These are phyloP conservation scores for Lasiommata megera DNA, from an alignment of 2,888 invertebrate genomes.

Conservation along the genomic window DNA sequence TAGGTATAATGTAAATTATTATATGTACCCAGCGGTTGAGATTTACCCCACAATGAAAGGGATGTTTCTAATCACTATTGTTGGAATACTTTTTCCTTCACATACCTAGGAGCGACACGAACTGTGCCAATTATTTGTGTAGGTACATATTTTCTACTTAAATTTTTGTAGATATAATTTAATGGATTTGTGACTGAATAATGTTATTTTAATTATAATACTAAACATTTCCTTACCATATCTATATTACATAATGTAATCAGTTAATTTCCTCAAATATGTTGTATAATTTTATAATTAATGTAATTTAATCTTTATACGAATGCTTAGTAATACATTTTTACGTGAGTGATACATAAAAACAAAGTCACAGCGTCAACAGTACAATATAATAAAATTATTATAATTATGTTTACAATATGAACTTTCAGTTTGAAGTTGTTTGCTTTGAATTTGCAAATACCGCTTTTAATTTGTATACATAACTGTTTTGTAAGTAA, in stretches of 20 bases:
- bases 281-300: constrained; percentile 4
- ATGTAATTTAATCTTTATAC: not conserved
- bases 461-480: constrained; percentile 71
- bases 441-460: constrained; percentile 56
- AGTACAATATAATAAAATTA: constrained; percentile 37
- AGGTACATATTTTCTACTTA: constrained; percentile 21
- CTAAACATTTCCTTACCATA: constrained; percentile 3
- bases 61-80: constrained; percentile 9
- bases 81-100: constrained; percentile 25
- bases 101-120: constrained; percentile 27
- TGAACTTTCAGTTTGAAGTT: constrained; percentile 43
- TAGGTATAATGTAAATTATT: constrained; percentile 23
- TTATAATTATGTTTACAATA: constrained; percentile 18
- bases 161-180: constrained; percentile 36
- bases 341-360: constrained; percentile 3
- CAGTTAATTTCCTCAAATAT: constrained; percentile 8
- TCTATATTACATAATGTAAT: constrained; percentile 16
- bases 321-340: constrained; percentile 22
- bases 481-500: constrained; percentile 69
- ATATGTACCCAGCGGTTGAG: constrained; percentile 23
- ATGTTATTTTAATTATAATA: constrained; percentile 34
- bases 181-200: constrained; percentile 39
- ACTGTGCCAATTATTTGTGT: constrained; percentile 32
- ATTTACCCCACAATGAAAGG: constrained; percentile 27
- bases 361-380: constrained; percentile 30